Conservation (phyloP, 2,888 invertebrate species). For the Calephelis perditalis region DNA sequence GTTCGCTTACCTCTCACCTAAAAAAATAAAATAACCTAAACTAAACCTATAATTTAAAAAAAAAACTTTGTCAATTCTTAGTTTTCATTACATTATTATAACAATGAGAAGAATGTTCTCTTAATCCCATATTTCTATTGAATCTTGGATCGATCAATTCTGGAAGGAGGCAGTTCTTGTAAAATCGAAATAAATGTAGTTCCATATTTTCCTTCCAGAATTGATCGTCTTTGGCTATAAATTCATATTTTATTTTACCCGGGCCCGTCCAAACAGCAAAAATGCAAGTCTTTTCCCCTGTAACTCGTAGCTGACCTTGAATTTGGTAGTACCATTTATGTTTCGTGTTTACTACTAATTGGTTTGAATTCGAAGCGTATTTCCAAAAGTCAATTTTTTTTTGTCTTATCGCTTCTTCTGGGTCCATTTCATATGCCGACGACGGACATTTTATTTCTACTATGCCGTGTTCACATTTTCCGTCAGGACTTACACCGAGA, state of each 20-base stretch:
- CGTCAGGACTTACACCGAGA: conserved; percentile 12
- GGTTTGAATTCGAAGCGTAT: neutral
- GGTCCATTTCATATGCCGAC: neutral
- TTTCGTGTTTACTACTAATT: neutral
- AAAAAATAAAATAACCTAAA: too few relatives aligned
- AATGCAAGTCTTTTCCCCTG: neutral
- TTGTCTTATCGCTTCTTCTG: neutral
- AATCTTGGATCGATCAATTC: too few relatives aligned
- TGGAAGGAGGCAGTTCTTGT: too few relatives aligned
- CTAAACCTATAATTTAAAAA: too few relatives aligned
- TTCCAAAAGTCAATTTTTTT: neutral
- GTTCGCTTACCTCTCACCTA: too few relatives aligned
- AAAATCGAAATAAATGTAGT: conserved; percentile 11
- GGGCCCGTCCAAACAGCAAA: conserved; percentile 4
- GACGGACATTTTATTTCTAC: conserved; percentile 16
- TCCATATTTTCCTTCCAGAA: conserved; percentile 22
- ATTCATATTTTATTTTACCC: conserved; percentile 17
- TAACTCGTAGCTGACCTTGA: neutral
- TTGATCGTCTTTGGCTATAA: conserved; percentile 15
- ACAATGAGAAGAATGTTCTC: too few relatives aligned
- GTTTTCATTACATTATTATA: too few relatives aligned
- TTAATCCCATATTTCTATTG: too few relatives aligned
- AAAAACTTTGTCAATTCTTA: too few relatives aligned
- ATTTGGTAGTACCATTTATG: conserved; percentile 11
- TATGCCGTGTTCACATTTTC: conserved; percentile 14